Evolutionary conservation across 2,888 invertebrate species (phyloP).

Genomic region (Ectemnius lituratus): DNA sequence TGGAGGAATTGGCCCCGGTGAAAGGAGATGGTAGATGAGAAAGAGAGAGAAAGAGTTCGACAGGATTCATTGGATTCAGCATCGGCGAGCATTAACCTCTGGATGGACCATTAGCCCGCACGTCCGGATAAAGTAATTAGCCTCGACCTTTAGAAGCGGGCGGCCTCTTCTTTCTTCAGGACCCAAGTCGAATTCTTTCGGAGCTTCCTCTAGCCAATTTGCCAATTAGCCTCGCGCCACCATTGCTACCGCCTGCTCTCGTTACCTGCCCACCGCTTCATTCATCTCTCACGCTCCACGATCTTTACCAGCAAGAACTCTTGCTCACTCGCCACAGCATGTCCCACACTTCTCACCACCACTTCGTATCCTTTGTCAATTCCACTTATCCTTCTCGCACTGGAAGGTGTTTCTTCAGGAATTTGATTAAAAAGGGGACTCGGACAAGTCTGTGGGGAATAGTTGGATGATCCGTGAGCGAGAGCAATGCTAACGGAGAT

Average conservation of each 20-base stretch:
- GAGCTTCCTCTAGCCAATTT: slow-evolving; percentile 64
- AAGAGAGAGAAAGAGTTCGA: slow-evolving; percentile 16
- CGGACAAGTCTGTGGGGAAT: neutral
- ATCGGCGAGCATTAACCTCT: slow-evolving; percentile 54
- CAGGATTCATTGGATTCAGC: slow-evolving; percentile 48
- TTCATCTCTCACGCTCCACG: neutral
- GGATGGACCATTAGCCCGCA: slow-evolving; percentile 49
- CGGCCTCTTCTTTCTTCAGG: slow-evolving; percentile 20
- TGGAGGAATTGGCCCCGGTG: no score
- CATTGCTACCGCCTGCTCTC: slow-evolving; percentile 59
- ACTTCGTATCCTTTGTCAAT: neutral
- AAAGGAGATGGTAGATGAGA: no score
- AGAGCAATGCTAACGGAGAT: slow-evolving; percentile 1
- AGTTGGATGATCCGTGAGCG: neutral
- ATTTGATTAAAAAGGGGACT: neutral
- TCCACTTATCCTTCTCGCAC: neutral
- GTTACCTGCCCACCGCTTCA: slow-evolving; percentile 38
- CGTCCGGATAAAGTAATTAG: slow-evolving; percentile 71
- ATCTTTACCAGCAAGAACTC: no score
- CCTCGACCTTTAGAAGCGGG: slow-evolving; percentile 53
- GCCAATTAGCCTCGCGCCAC: slow-evolving; percentile 67
- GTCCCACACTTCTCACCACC: neutral
- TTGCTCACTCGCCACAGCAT: neutral
- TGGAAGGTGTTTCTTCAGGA: neutral
- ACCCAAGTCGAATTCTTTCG: slow-evolving; percentile 54